Evolutionary conservation across 2,888 invertebrate genomes (phyloP), one percentile per base, ranked within the genome.

Genomic region (Drosophila koepferae): DNA sequence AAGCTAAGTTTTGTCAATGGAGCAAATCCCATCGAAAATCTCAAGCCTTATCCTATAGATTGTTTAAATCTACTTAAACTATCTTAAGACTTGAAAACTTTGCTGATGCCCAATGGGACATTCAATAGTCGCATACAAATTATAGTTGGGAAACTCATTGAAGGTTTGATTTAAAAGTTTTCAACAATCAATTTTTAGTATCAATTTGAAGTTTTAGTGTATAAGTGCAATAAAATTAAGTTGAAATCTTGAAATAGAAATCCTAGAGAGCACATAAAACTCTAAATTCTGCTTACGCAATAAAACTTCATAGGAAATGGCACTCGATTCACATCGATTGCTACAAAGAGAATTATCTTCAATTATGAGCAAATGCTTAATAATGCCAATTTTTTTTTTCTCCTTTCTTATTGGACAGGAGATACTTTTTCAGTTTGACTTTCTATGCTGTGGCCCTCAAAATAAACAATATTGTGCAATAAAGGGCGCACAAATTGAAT

Each of bases 401-500:
- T 10, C 10, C 5, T 10, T 43, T 4, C 18, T 10, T 10, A 43
- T 48, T n/a, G 12, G 20, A n/a, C 14, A 12, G 7, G 2, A 40
- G 9, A 34, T 40, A 34, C 38, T 16, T 16, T 12, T 4, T 46
- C 18, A 2, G 36, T 14, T 23, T 40, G 40, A 36, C 23, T 28
- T 31, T 20, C 10, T 14, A 46, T 8, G 9, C 16, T 16, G 28
- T 36, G 18, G 38, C 7, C 36, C 60, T 66, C 76, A 67, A 67
- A 67, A 72, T 72, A 56, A 75, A 76, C 72, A 80, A 76, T 80
- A 78, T 76, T 76, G 72, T 80, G 77, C 77, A 76, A 76, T 78
- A 78, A 67, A 66, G 58, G 66, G 65, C 60, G 54, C 65, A 67
- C 79, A 79, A 79, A 73, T 80, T 80, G 72, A 76, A 69, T 65